A percentile compares a stretch with the other conserved stretches of the same genome.
Evolutionary conservation across 2,888 invertebrate species (phyloP).

Genomic region (Busseola fusca): DNA sequence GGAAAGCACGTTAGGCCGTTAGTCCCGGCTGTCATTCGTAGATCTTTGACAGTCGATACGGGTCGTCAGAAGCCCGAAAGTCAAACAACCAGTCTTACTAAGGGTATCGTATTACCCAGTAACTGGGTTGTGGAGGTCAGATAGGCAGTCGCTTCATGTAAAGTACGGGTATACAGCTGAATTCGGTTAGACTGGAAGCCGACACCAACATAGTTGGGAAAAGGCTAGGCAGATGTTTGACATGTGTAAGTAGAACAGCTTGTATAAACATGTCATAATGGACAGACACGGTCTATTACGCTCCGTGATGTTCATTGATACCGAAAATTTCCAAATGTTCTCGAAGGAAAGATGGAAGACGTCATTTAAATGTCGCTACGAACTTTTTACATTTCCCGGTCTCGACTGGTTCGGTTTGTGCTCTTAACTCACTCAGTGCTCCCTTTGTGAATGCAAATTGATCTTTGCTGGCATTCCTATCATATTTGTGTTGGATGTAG

Average conservation of each 20-base stretch:
- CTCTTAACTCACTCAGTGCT: constrained; percentile 35
- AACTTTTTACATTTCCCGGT: constrained; percentile 30
- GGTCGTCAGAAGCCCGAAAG: no score
- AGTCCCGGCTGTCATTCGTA: no score
- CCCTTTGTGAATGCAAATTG: constrained; percentile 29
- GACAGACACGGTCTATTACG: not conserved
- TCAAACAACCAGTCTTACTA: no score
- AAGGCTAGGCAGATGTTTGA: no score
- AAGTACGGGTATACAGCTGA: no score
- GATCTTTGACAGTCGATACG: no score
- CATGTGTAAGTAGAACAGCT: not conserved
- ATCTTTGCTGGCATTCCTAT: constrained; percentile 7
- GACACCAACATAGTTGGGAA: no score
- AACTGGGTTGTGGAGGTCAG: no score
- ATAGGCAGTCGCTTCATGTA: no score
- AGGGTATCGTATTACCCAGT: no score
- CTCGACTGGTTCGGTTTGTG: constrained; percentile 38
- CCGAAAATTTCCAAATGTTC: constrained; percentile 9
- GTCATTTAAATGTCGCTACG: constrained; percentile 25
- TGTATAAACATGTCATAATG: not conserved
- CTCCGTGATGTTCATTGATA: constrained; percentile 11
- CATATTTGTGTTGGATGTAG: not conserved
- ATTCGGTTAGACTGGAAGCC: no score
- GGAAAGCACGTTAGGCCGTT: no score
- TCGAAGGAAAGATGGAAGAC: constrained; percentile 13